These are phyloP conservation scores for Cephus runcator DNA, from an alignment of 2,888 invertebrate species.

Conservation along the genomic window DNA sequence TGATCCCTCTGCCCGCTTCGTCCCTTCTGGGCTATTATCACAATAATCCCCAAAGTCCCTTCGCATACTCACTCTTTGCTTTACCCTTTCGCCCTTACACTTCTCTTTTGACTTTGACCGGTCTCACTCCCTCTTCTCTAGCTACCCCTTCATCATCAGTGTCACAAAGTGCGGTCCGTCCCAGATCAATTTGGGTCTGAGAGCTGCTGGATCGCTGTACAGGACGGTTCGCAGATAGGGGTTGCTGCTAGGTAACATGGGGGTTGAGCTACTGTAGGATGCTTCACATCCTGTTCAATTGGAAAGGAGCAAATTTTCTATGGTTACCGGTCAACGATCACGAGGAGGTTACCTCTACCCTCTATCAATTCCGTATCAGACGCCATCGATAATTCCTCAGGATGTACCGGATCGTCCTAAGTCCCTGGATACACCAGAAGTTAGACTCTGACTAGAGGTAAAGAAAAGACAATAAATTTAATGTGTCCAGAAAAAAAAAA, in stretches of 20 bases:
- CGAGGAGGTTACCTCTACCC: too few species aligned
- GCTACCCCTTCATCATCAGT: not conserved
- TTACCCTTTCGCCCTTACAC: not conserved
- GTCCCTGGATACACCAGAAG: not conserved
- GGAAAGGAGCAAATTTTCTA: not conserved
- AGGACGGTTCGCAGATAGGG: not conserved
- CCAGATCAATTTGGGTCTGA: constrained; percentile 9
- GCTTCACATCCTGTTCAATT: not conserved
- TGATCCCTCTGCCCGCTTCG: not conserved
- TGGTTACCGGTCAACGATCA: too few species aligned
- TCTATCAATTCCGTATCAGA: too few species aligned
- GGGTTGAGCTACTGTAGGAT: not conserved
- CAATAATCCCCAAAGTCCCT: not conserved
- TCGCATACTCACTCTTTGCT: not conserved
- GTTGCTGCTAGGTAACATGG: not conserved
- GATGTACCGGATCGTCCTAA: not conserved
- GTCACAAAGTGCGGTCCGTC: not conserved
- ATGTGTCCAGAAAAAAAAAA: too few species aligned
- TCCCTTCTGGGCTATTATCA: not conserved
- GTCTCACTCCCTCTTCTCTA: not conserved
- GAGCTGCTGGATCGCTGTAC: not conserved
- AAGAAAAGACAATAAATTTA: not conserved
- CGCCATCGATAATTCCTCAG: not conserved
- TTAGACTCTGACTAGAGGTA: not conserved
- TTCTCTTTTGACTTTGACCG: not conserved